A percentile compares a stretch with the other conserved stretches of the same genome.
Conservation (phyloP, 1,140 invertebrate species). For the Drosophila insularis region DNA sequence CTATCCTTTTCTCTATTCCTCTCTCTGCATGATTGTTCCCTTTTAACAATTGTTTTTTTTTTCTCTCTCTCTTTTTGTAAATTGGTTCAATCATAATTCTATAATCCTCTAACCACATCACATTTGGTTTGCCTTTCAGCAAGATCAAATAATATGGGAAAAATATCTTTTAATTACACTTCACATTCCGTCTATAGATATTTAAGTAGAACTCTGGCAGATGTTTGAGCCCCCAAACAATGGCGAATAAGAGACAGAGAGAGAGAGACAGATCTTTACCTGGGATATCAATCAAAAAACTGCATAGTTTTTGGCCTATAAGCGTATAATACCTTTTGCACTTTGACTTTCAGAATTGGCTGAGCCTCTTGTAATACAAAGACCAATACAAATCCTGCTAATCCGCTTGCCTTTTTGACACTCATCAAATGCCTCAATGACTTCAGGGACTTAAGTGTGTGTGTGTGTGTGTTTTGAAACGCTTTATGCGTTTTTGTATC, state of each 20-base stretch:
- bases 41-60: not conserved
- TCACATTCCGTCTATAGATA: not conserved
- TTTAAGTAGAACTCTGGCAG: slow-evolving; percentile 50
- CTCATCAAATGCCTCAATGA: slow-evolving; percentile 68
- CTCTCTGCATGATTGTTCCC: not conserved
- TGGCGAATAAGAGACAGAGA: slow-evolving; percentile 12
- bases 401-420: slow-evolving; percentile 78
- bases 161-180: slow-evolving; percentile 72
- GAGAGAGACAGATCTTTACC: slow-evolving; percentile 2
- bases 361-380: slow-evolving; percentile 61
- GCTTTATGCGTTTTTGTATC: slow-evolving; percentile 46
- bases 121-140: slow-evolving; percentile 65
- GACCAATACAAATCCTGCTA: slow-evolving; percentile 58
- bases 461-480: not conserved
- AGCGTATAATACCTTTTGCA: slow-evolving; percentile 69
- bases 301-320: slow-evolving; percentile 56
- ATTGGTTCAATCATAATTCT: slow-evolving; percentile 1
- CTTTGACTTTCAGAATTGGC: slow-evolving; percentile 74
- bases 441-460: slow-evolving; percentile 61
- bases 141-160: slow-evolving; percentile 29
- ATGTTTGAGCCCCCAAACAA: slow-evolving; percentile 38
- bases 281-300: slow-evolving; percentile 51
- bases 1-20: not conserved
- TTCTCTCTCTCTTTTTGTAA: not conserved
- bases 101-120: slow-evolving; percentile 25